These are phyloP conservation scores for Riptortus pedestris DNA, from an alignment of 1,140 invertebrate species.

Conservation along the genomic window DNA sequence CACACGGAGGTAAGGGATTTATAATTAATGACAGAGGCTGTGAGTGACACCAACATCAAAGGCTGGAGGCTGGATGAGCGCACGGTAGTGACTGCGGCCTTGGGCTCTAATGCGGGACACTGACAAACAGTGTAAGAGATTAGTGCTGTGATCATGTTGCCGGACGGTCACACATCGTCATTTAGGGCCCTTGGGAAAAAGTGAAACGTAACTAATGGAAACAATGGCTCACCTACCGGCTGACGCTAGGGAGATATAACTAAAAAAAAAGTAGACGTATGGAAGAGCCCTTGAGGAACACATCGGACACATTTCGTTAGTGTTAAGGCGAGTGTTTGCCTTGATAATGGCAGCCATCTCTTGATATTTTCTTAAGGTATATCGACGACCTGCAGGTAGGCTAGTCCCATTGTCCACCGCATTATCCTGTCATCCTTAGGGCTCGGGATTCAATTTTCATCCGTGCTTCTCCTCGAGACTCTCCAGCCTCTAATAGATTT, in stretches of 20 bases:
- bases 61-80: not conserved
- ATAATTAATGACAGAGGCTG: not conserved
- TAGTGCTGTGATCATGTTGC: not conserved
- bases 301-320: not conserved
- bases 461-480: not conserved
- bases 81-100: not conserved
- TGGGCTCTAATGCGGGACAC: not conserved
- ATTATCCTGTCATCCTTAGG: not conserved
- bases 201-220: not conserved
- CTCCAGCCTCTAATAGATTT: not conserved
- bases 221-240: not conserved
- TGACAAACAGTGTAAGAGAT: not conserved
- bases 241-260: not conserved
- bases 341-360: not conserved
- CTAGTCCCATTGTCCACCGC: not conserved
- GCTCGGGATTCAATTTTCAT: not conserved
- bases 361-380: not conserved
- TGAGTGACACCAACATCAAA: not conserved
- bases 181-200: too few species aligned
- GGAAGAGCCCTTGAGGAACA: not conserved
- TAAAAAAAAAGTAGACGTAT: not conserved
- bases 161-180: too few species aligned
- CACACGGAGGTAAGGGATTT: not conserved
- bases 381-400: not conserved
- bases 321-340: not conserved